Base-by-base conservation (phyloP, 2,797 vertebrate species). In the Gadopsis marmoratus region DNA sequence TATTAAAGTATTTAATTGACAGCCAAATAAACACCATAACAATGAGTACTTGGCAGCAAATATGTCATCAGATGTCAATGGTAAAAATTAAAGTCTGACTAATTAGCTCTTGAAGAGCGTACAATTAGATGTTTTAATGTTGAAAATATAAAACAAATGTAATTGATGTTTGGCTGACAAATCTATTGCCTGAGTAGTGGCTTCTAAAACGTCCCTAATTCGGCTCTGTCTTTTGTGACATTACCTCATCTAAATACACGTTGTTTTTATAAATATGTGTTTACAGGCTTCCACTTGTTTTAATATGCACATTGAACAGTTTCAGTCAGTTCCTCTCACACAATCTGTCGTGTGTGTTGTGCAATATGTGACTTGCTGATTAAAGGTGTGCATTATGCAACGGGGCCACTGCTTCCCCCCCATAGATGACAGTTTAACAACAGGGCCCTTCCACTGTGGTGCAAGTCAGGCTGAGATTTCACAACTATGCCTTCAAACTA, bases 301-400 rank as follows among this genome's bases (percentile, higher is more conserved):
- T n/a, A 86, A 86, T 8, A 11, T 14, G 7, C 81, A 76, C 67
- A 73, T 87, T 85, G 60, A 71, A 67, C 66, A 53, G 55, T 69
- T 88, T 83, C 65, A 45, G 82, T 86, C 78, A 86, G 83, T 86
- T 85, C 79, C 77, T 82, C 55, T 77, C 82, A 60, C 54, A 75
- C 69, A 70, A 41, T 78, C 55, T 55, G 61, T 39, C 62, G 45
- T 53, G 23, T 35, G 68, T 50, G 23, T 48, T 47, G 19, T 37
- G 37, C 50, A 54, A 12, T 9, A 12, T 51, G 47, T 23, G 59
- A 61, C 39, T 61, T 17, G 58, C 43, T 21, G 59, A 74, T 75
- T 76, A 31, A 80, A 62, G 67, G 35, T 62, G 62, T 39, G 62
- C 2, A 26, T 90, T 90, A 88, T 13, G 54, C 87, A 87, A 90